These are phyloP conservation scores for Drosophila takahashii DNA, from an alignment of 1,140 invertebrate species.

Conservation along the genomic window DNA sequence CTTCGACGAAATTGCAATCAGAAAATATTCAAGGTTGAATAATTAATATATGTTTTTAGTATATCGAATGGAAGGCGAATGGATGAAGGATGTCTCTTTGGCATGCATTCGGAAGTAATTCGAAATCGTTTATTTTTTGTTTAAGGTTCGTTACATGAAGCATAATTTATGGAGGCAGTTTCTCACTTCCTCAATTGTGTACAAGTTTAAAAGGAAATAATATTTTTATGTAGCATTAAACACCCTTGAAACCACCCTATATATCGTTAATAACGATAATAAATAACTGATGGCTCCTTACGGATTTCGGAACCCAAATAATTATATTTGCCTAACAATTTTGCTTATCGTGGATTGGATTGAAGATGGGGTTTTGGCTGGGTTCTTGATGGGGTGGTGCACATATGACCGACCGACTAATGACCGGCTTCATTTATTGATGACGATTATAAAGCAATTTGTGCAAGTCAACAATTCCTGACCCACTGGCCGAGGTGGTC, in stretches of 20 bases:
- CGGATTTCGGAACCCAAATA: conserved; percentile 25
- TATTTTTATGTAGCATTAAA: not conserved
- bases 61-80: conserved; percentile 6
- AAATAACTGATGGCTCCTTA: conserved; percentile 1
- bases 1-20: conserved; percentile 22
- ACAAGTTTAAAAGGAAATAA: too few species aligned
- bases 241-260: not conserved
- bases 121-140: not conserved
- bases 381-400: not conserved
- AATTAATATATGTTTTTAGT: conserved; percentile 24
- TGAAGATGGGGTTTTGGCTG: not conserved
- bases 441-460: conserved; percentile 83
- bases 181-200: not conserved
- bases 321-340: conserved; percentile 63
- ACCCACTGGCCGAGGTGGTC: conserved; percentile 41
- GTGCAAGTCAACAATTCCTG: conserved; percentile 63
- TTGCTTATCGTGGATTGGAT: conserved; percentile 3
- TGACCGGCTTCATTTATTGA: conserved; percentile 80
- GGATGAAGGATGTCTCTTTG: not conserved
- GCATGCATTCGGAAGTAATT: not conserved
- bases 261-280: not conserved
- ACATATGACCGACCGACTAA: conserved; percentile 40
- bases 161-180: not conserved
- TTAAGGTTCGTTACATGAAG: not conserved
- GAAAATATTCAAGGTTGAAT: conserved; percentile 37